Conservation (phyloP, 2,888 invertebrate species). For the Thecocarcelia acutangulata region DNA sequence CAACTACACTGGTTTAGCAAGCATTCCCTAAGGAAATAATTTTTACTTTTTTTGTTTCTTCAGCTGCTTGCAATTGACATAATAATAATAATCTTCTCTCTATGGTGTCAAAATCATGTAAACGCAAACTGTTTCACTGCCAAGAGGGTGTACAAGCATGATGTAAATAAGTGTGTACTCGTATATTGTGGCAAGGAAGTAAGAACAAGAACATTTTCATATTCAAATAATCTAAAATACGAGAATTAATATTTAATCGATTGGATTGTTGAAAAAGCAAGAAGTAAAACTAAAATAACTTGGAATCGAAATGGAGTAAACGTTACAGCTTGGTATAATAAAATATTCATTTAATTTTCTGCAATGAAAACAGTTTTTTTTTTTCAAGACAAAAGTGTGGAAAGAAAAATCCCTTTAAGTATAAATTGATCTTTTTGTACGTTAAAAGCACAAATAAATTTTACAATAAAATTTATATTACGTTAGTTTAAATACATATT, state of each 20-base stretch:
- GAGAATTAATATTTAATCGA: conserved; percentile 47
- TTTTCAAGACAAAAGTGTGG: not conserved
- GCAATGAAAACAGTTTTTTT: not conserved
- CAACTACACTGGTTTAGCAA: no score
- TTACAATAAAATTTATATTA: no score
- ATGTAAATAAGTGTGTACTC: not conserved
- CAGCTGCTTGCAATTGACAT: conserved; percentile 66
- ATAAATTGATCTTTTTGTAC: not conserved
- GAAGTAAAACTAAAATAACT: conserved; percentile 15
- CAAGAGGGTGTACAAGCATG: not conserved
- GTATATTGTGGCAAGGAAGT: conserved; percentile 6
- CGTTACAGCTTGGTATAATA: not conserved
- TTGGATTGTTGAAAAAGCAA: conserved; percentile 18
- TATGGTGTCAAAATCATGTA: conserved; percentile 56
- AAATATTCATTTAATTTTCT: conserved; percentile 15
- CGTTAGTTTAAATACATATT: no score
- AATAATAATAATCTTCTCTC: conserved; percentile 60
- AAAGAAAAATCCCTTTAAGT: not conserved
- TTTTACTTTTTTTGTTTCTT: not conserved
- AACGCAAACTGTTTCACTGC: conserved; percentile 29
- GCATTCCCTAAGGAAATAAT: not conserved
- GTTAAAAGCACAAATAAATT: no score
- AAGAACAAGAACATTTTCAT: not conserved
- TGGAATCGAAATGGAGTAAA: conserved; percentile 28
- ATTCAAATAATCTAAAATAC: conserved; percentile 31